Evolutionary conservation across 2,797 vertebrate genomes (phyloP), one percentile per base, ranked within the genome.

Genomic region (Myotis daubentonii): DNA sequence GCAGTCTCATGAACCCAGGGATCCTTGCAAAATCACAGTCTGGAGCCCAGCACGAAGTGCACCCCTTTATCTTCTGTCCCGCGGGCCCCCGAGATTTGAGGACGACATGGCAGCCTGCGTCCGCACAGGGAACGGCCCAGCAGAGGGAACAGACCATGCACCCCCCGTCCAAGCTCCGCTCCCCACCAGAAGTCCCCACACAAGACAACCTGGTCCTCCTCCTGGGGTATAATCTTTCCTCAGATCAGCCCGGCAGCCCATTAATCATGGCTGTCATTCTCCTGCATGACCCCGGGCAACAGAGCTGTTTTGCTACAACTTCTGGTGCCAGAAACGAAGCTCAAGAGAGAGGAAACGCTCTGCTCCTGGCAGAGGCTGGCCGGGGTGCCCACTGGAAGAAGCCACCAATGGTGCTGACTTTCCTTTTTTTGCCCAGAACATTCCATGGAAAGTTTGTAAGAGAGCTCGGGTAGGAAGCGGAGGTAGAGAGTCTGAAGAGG

Each of bases 241-340:
- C 88, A 71, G 80, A 96, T 96, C 92, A 93, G 38, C 25, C 75
- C 15, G 0, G 89, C 88, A 93, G 72, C 68, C 76, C 95, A 97
- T 97, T 97, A 96, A 97, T 97, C 97, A 97, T 94, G 93, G 74
- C 92, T 96, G 96, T 97, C 96, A 96, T 68, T 51, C 83, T 66
- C 82, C 36, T 28, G 38, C 87, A 68, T n/a, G 95, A 97, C 78
- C 83, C 96, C 84, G 25, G 68, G 92, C 93, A 95, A 90, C 55
- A 44, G 92, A 94, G 66, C 95, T 97, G 91, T 97, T 97, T 97
- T 95, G 90, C 92, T 91, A 95, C 96, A 96, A 94, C 49, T 49
- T 83, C 38, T 72, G 20, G 83, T 33, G 90, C 96, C 94, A 95
- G 71, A 93, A 93, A 95, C 33, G 60, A n/a, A 94, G 83, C 51